Conservation (phyloP, 30 jellyfish, hydroid and myxozoan genomes). For the Pelagia noctiluca region DNA sequence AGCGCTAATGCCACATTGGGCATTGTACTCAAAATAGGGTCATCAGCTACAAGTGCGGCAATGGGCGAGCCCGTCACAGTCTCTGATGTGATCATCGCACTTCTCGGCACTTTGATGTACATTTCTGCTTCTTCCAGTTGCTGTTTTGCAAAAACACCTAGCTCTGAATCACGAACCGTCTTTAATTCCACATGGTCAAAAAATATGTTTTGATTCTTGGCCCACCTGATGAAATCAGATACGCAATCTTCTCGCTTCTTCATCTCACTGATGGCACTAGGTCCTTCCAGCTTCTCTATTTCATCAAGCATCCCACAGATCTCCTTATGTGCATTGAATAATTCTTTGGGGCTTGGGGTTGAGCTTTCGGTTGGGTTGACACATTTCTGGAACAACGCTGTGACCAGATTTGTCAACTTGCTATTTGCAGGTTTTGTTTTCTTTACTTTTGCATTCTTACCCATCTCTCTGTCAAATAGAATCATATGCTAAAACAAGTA, state of each 20-base stretch:
- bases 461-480: too few relatives aligned
- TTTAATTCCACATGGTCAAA: constrained; percentile 38
- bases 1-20: constrained; percentile 82
- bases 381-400: constrained; percentile 64
- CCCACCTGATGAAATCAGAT: constrained; percentile 35
- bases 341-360: constrained; percentile 62
- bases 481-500: too few relatives aligned
- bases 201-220: constrained; percentile 12
- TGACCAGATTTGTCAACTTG: constrained; percentile 1
- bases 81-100: constrained; percentile 52
- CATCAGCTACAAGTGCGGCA: constrained; percentile 30
- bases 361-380: constrained; percentile 21
- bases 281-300: constrained; percentile 20
- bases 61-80: constrained; percentile 31
- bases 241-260: constrained; percentile 36
- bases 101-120: constrained; percentile 32
- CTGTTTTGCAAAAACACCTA: constrained; percentile 53
- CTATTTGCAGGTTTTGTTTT: neutral
- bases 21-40: constrained; percentile 68
- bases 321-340: constrained; percentile 24
- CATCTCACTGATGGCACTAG: constrained; percentile 13
- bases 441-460: constrained; percentile 54
- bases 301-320: constrained; percentile 37
- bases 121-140: constrained; percentile 25
- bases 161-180: neutral